These are phyloP conservation scores for Chrysaora quinquecirrha DNA, from an alignment of 30 jellyfish, hydroid and myxozoan genomes.

Conservation along the genomic window DNA sequence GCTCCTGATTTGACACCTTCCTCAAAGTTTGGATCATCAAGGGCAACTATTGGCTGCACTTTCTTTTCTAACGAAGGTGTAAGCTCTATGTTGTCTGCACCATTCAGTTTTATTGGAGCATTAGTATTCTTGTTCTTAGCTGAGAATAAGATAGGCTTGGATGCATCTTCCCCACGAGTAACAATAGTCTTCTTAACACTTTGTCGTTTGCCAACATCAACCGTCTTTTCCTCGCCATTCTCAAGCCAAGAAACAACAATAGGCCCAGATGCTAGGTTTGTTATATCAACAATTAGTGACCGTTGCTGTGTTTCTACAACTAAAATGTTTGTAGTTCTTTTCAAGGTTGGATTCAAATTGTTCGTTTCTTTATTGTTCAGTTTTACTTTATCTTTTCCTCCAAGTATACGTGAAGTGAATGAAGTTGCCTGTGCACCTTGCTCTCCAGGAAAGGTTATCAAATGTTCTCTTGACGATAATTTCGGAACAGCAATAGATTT, in stretches of 20 bases:
- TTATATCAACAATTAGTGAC: conserved; percentile 1
- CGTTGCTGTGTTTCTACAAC: not conserved
- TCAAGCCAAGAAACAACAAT: conserved; percentile 50
- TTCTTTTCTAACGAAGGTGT: conserved; percentile 19
- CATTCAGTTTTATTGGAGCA: not conserved
- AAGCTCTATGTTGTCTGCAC: conserved; percentile 13
- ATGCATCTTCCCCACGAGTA: conserved; percentile 4
- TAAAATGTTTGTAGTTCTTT: not conserved
- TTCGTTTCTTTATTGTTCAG: not conserved
- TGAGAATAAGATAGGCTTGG: conserved; percentile 4
- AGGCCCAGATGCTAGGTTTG: conserved; percentile 36
- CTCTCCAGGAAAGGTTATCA: conserved; percentile 13
- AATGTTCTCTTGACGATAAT: conserved; percentile 3
- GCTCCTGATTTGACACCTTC: not conserved
- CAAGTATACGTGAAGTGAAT: conserved; percentile 28
- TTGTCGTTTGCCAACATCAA: conserved; percentile 16
- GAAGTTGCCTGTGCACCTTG: conserved; percentile 27
- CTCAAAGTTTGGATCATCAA: conserved; percentile 28
- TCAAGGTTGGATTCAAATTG: not conserved
- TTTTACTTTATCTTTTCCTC: not conserved
- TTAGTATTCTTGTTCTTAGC: not conserved
- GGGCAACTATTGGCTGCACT: conserved; percentile 17
- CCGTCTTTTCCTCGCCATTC: conserved; percentile 30
- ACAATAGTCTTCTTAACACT: conserved; percentile 11
- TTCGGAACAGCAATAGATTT: conserved; percentile 41